These are phyloP conservation scores for Pimephales promelas DNA, from an alignment of 2,113 vertebrate species.

Conservation along the genomic window DNA sequence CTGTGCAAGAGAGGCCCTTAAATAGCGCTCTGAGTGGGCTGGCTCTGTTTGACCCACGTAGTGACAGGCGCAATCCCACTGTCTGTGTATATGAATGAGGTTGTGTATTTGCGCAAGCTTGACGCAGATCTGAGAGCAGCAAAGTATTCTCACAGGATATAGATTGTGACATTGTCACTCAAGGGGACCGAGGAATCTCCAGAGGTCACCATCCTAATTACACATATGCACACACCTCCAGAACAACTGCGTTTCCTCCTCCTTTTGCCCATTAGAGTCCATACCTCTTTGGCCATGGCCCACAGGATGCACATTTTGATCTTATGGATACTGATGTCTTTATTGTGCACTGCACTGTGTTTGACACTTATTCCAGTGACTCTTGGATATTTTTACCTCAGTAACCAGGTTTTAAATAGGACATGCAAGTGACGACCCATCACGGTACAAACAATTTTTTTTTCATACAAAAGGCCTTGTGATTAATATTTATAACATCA, in stretches of 20 bases:
- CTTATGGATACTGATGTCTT: neutral
- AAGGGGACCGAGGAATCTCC: neutral
- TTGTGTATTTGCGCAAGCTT: conserved; percentile 49
- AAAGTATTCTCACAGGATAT: conserved; percentile 39
- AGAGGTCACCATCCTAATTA: conserved; percentile 4
- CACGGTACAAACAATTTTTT: neutral
- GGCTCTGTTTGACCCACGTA: conserved; percentile 50
- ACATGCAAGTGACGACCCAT: neutral
- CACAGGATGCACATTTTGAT: neutral
- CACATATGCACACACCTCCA: conserved; percentile 12
- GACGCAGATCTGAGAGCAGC: conserved; percentile 24
- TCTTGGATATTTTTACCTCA: neutral
- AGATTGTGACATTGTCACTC: conserved; percentile 46
- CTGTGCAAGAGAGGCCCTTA: conserved; percentile 42
- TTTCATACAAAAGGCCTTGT: neutral
- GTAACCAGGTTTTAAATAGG: neutral
- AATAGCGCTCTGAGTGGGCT: conserved; percentile 54
- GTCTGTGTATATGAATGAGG: conserved; percentile 28
- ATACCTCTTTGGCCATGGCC: neutral
- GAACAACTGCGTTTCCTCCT: neutral
- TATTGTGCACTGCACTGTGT: neutral
- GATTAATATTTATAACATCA: neutral
- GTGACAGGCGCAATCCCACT: conserved; percentile 16
- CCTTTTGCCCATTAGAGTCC: neutral
- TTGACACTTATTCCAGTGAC: neutral